These are phyloP conservation scores for Phalanger gymnotis DNA, from an alignment of 2,797 vertebrate genomes.

Conservation along the genomic window DNA sequence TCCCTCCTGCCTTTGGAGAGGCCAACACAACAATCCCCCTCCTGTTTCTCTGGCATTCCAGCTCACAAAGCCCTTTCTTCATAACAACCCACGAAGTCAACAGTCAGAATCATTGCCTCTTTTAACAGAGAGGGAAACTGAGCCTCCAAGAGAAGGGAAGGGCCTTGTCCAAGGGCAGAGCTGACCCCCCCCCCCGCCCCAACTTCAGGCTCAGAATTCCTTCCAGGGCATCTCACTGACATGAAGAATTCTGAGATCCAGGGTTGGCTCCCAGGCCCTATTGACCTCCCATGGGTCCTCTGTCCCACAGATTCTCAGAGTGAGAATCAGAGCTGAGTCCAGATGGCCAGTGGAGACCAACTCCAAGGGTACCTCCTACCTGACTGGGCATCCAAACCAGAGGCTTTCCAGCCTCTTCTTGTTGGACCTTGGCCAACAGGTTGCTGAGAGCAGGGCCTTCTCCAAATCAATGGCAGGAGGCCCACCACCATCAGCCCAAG, in stretches of 20 bases:
- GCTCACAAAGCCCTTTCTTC: background rate
- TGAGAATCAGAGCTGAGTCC: too few species aligned
- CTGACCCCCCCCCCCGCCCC: background rate
- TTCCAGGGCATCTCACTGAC: too few species aligned
- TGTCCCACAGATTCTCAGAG: too few species aligned
- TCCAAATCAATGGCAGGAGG: background rate
- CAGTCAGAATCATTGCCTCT: background rate
- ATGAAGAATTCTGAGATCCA: too few species aligned
- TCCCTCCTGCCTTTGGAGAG: background rate
- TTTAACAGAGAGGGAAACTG: background rate
- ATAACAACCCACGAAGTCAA: background rate
- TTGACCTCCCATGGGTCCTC: too few species aligned
- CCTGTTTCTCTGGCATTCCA: background rate
- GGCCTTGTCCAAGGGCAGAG: background rate
- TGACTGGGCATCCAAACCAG: background rate
- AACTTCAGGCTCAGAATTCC: too few species aligned
- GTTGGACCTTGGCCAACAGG: background rate
- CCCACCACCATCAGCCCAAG: background rate
- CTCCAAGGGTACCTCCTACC: background rate
- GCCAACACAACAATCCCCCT: background rate
- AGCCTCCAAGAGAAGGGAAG: background rate
- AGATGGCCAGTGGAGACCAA: background rate
- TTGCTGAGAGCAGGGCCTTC: too few species aligned
- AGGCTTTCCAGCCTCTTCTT: background rate
- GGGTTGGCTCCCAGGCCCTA: too few species aligned